These are phyloP conservation scores for Caenorhabditis auriculariae DNA, from an alignment of 2,888 invertebrate species.

Conservation along the genomic window DNA sequence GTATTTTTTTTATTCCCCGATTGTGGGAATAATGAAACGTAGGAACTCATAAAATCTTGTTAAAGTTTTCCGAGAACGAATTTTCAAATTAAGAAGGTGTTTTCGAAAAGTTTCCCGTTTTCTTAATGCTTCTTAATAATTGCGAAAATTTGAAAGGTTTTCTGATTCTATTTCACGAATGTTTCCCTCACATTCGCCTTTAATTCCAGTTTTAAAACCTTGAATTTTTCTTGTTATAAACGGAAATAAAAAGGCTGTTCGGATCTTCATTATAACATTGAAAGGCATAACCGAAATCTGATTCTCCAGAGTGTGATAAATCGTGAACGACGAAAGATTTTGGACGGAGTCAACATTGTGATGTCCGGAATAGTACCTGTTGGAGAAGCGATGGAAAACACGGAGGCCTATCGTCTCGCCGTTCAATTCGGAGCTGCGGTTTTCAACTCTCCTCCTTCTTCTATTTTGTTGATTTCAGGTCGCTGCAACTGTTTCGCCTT, in stretches of 20 bases:
- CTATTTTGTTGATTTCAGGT: conserved; percentile 4
- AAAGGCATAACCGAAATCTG: too few relatives aligned
- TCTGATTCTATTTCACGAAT: neutral
- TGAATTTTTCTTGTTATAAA: neutral
- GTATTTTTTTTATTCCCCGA: too few relatives aligned
- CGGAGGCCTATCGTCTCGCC: conserved; percentile 46
- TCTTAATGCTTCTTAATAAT: too few relatives aligned
- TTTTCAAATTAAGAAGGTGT: too few relatives aligned
- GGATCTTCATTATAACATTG: conserved; percentile 1
- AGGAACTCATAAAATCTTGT: too few relatives aligned
- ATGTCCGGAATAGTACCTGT: conserved; percentile 55
- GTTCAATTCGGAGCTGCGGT: conserved; percentile 52
- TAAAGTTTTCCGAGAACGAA: too few relatives aligned
- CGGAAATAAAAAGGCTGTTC: conserved; percentile 2
- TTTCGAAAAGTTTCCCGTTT: too few relatives aligned
- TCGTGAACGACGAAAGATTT: conserved; percentile 40
- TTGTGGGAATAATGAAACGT: too few relatives aligned
- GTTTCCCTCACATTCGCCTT: neutral
- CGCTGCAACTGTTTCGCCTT: conserved; percentile 35
- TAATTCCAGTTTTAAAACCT: neutral
- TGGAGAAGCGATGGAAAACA: conserved; percentile 31
- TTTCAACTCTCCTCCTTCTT: conserved; percentile 1
- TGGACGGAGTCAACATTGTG: conserved; percentile 46
- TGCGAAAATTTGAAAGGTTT: too few relatives aligned
- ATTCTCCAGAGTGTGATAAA: conserved; percentile 39